Evolutionary conservation across 2,113 vertebrate species (phyloP).

Genomic region (Chloroceryle aenea): DNA sequence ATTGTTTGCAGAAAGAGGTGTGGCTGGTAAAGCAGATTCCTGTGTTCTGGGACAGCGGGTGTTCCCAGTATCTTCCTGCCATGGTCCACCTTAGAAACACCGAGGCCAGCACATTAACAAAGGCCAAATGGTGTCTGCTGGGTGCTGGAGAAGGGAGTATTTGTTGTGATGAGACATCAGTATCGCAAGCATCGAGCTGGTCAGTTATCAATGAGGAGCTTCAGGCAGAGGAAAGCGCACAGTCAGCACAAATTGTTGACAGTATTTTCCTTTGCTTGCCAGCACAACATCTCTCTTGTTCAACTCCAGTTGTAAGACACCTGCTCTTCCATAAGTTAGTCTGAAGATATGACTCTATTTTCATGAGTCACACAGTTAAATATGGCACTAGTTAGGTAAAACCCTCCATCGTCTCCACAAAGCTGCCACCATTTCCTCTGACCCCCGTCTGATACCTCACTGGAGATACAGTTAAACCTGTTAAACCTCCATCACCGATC

Average conservation of each 20-base stretch:
- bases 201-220: background rate
- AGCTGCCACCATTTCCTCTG: background rate
- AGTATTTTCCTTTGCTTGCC: background rate
- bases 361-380: background rate
- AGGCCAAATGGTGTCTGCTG: background rate
- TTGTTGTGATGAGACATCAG: background rate
- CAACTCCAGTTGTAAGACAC: background rate
- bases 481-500: rapidly evolving
- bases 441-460: background rate
- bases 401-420: background rate
- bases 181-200: background rate
- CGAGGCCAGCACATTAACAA: background rate
- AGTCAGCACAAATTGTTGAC: background rate
- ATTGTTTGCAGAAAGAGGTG: background rate
- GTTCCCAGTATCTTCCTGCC: background rate
- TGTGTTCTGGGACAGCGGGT: background rate
- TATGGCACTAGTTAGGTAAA: background rate
- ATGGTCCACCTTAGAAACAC: background rate
- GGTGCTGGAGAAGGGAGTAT: background rate
- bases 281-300: background rate
- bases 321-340: background rate
- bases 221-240: background rate
- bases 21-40: background rate
- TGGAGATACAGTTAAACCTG: too few relatives aligned
- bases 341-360: background rate